Evolutionary conservation across 2,888 invertebrate species (phyloP).

Genomic region (Dinocampus coccinellae): DNA sequence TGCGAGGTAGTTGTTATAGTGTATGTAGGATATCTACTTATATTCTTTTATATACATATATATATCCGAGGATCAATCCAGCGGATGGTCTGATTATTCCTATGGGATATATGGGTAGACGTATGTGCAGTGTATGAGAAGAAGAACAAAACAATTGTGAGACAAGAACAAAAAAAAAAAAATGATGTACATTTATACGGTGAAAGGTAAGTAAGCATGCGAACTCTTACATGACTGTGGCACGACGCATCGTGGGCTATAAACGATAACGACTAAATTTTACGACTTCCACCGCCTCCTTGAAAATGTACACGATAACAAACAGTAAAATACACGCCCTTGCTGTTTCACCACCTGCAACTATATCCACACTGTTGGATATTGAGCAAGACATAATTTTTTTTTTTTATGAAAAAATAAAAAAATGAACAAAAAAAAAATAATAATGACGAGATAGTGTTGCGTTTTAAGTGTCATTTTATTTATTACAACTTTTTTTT

Average conservation of each 20-base stretch:
- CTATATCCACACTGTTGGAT: background rate
- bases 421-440: background rate
- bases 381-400: background rate
- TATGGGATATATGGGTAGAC: background rate
- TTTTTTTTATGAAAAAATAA: background rate
- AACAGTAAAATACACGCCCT: slow-evolving; percentile 35
- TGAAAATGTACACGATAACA: slow-evolving; percentile 41
- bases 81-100: background rate
- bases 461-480: background rate
- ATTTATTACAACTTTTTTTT: too few relatives aligned
- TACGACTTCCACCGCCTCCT: slow-evolving; percentile 40
- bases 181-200: too few relatives aligned
- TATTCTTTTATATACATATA: too few relatives aligned
- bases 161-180: slow-evolving; percentile 25
- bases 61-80: background rate
- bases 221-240: slow-evolving; percentile 17
- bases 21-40: too few relatives aligned
- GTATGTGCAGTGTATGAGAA: slow-evolving; percentile 4
- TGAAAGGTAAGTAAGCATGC: too few relatives aligned
- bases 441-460: background rate
- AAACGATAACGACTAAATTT: slow-evolving; percentile 48
- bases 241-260: slow-evolving; percentile 29
- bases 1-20: background rate
- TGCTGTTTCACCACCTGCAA: slow-evolving; percentile 18
- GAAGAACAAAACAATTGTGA: slow-evolving; percentile 15